A percentile compares a stretch with the other conserved stretches of the same genome.
Evolutionary conservation across 2,888 invertebrate genomes (phyloP).

Genomic region (Mamestra brassicae): DNA sequence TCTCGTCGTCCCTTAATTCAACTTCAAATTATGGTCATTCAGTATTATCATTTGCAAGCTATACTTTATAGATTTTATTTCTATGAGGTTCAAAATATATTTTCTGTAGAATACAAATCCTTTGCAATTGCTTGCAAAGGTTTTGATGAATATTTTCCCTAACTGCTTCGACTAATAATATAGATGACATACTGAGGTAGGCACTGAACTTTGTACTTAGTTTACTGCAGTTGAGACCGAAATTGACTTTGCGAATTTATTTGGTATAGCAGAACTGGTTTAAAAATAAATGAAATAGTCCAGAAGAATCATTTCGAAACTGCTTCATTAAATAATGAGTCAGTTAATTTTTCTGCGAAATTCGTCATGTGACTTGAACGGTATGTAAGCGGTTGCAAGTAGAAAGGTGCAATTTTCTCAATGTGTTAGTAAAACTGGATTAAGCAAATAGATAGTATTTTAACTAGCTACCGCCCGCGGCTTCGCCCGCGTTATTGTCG

Average conservation of each 20-base stretch:
- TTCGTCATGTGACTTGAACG: constrained; percentile 27
- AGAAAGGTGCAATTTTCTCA: constrained; percentile 60
- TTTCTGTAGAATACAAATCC: no score
- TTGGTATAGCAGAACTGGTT: neutral
- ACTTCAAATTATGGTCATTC: neutral
- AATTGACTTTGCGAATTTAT: neutral
- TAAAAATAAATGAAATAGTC: neutral
- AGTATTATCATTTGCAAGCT: neutral
- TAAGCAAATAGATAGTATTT: constrained; percentile 22
- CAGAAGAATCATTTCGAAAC: neutral
- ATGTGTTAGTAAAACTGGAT: constrained; percentile 36
- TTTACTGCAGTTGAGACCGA: neutral
- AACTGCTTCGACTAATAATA: neutral
- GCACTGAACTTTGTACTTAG: neutral
- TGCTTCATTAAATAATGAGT: constrained; percentile 49
- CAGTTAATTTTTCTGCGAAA: constrained; percentile 41
- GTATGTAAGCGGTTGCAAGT: constrained; percentile 7
- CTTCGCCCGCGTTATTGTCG: no score
- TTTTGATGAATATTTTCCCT: neutral
- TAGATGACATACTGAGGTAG: neutral
- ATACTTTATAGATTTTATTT: no score
- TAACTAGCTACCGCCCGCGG: neutral
- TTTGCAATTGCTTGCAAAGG: no score
- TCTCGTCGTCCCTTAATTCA: neutral
- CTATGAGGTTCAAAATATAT: no score